Base-by-base conservation (phyloP, 2,888 invertebrate genomes). In the Drosophila siamana region DNA sequence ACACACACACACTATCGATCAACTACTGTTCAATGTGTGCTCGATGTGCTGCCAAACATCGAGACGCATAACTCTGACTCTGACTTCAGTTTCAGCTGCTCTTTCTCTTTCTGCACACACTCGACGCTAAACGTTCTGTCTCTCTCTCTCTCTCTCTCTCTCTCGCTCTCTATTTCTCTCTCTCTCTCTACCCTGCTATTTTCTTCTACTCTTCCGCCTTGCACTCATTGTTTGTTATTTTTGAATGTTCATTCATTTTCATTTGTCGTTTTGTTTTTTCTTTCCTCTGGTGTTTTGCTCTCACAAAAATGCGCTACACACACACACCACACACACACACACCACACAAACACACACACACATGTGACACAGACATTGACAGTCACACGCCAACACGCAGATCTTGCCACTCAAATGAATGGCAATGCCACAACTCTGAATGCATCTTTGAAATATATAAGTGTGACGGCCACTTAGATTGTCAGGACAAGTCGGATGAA, bases 381-480 rank as follows among this genome's bases (percentile, higher is more conserved):
- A 64, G 48, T 38, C 50, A 43, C 36, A 55, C 47, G 38, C 44
- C 8, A 16, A 19, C 36, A 28, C 50, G 60, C 59, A 28, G 16
- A 13, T 28, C 63, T 61, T 92, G 92, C 72, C 80, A 59, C 43
- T 8, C 62, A 30, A 60, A 93, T 81, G 93, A 92, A 70, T 95
- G 94, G 94, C 93, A 93, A 89, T 96, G 96, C 92, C 93, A 93
- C 86, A 94, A 94, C 91, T 94, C 94, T 88, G 91, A 93, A 90
- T 95, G 95, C 92, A 94, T 95, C 78, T 93, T 93, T 78, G 90
- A 89, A 81, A 92, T 92, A 69, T 93, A 93, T 89, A 91, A 93
- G 78, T 95, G 96, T 91, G 93, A 96, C 92, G 91, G 92, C 26
- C 70, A 84, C 8, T 66, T 61, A 15, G 94, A 96, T 91, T 96